phyloP scores from a whole-genome alignment of 2,797 vertebrate species.

The Clarias platycephalus region DNA sequence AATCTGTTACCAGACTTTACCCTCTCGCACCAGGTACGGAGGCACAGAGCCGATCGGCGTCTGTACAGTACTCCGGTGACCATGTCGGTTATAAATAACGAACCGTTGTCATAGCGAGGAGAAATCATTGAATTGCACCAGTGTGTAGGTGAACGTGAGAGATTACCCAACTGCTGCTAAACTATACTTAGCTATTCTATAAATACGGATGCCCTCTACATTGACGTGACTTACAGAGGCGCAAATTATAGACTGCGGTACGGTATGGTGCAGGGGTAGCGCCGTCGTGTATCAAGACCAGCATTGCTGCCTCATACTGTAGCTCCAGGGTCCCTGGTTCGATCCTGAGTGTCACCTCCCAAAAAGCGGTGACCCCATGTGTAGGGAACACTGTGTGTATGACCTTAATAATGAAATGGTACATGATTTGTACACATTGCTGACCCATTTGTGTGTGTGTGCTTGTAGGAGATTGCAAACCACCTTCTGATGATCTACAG shows the following conservation, averaged over 20 bases:
- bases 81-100: constrained; percentile 7
- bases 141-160: constrained; percentile 4
- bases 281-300: not conserved
- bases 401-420: not conserved
- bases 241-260: constrained; percentile 8
- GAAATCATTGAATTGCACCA: not conserved
- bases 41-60: not conserved
- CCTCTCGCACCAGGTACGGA: constrained; percentile 67
- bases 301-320: not conserved
- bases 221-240: not conserved
- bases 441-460: constrained; percentile 8
- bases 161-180: constrained; percentile 3
- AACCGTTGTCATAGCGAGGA: not conserved
- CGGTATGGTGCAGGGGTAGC: not conserved
- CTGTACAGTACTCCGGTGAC: not conserved
- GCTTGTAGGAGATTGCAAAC: constrained; percentile 69
- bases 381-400: not conserved
- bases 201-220: not conserved
- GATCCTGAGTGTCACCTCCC: not conserved
- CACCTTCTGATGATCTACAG: constrained; percentile 78
- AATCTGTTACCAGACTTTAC: constrained; percentile 69
- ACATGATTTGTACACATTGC: not conserved
- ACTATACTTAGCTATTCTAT: constrained; percentile 11
- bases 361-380: not conserved
- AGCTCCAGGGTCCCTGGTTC: not conserved